Percentiles rank a stretch among this genome's conserved stretches.
These are phyloP conservation scores for Vireo altiloquus DNA, from an alignment of 2,113 vertebrate genomes.

Conservation along the genomic window DNA sequence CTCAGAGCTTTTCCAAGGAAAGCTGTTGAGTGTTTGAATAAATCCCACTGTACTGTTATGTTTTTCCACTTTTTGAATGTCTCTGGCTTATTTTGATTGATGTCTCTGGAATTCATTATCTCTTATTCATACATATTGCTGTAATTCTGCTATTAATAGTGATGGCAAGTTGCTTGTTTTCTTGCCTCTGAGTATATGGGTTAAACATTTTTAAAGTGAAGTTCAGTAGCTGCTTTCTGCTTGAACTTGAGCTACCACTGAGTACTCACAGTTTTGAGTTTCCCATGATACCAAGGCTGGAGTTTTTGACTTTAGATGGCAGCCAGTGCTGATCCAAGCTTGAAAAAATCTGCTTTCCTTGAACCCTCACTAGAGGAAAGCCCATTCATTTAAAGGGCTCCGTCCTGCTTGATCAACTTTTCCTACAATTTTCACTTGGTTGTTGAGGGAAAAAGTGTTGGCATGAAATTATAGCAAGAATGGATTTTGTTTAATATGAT, in stretches of 20 bases:
- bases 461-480: not conserved
- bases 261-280: not conserved
- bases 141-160: not conserved
- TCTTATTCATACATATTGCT: not conserved
- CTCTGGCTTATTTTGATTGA: conserved; percentile 6
- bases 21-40: not conserved
- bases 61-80: not conserved
- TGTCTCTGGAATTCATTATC: not conserved
- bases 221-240: not conserved
- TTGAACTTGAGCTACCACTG: not conserved
- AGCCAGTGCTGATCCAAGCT: not conserved
- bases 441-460: not conserved
- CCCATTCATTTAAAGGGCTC: not conserved
- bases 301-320: not conserved
- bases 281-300: not conserved
- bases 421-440: not conserved
- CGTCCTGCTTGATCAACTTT: not conserved
- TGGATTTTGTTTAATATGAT: not conserved
- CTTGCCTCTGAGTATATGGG: not conserved
- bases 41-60: not conserved
- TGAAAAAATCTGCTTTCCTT: not conserved
- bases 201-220: not conserved
- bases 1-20: not conserved
- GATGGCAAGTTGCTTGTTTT: not conserved
- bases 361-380: not conserved